Evolutionary conservation across 1,140 invertebrate genomes (phyloP).

Genomic region (Periplaneta americana): DNA sequence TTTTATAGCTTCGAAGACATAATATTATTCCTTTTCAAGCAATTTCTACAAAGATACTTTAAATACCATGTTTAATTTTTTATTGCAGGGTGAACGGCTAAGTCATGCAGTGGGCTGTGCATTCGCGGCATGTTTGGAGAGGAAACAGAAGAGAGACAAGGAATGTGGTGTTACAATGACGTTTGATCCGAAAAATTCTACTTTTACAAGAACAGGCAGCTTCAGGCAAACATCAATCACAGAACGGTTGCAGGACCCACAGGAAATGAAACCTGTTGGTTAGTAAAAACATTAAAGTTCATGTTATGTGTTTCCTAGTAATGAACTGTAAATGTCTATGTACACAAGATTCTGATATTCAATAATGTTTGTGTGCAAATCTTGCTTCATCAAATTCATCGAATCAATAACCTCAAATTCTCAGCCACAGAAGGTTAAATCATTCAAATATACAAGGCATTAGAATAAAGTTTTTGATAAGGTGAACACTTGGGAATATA

Average conservation of each 20-base stretch:
- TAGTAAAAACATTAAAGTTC: not conserved
- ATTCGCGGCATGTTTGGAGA: constrained; percentile 95
- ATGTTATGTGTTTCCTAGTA: not conserved
- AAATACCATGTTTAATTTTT: not conserved
- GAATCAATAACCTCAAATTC: too few relatives aligned
- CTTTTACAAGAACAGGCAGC: constrained; percentile 88
- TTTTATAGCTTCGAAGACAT: too few relatives aligned
- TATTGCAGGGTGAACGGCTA: constrained; percentile 80
- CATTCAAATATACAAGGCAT: too few relatives aligned
- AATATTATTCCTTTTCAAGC: too few relatives aligned
- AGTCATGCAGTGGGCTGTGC: constrained; percentile 99
- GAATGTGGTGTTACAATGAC: constrained; percentile 92
- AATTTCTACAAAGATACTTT: too few relatives aligned
- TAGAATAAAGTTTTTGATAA: too few relatives aligned
- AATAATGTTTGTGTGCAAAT: too few relatives aligned
- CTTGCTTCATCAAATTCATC: too few relatives aligned
- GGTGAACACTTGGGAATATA: too few relatives aligned
- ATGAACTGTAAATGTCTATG: too few relatives aligned
- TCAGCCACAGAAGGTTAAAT: too few relatives aligned
- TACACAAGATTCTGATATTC: too few relatives aligned
- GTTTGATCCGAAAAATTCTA: constrained; percentile 89
- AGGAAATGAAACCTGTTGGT: constrained; percentile 40
- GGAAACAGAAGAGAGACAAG: constrained; percentile 96
- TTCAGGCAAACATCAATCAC: constrained; percentile 80
- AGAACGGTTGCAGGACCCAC: constrained; percentile 62